These are phyloP conservation scores for Zoroaster sp. DNA, from an alignment of 53 echinoderm and acorn worm genomes.

Conservation along the genomic window DNA sequence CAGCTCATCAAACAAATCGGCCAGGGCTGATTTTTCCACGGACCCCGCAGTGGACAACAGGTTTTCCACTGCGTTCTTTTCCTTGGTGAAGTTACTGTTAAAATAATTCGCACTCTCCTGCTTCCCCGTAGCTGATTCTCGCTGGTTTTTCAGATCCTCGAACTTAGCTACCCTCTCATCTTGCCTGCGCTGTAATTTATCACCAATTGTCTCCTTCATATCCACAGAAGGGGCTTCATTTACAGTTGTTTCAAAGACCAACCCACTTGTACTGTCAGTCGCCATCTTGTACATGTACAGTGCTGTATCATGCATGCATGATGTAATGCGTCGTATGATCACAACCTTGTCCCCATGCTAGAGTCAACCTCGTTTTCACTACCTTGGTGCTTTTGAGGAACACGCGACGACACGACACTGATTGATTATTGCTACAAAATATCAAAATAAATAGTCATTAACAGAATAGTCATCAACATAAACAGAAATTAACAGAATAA, in stretches of 20 bases:
- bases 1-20: constrained; percentile 65
- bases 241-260: not conserved
- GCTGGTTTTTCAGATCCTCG: constrained; percentile 67
- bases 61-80: constrained; percentile 62
- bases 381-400: too few species aligned
- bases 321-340: too few species aligned
- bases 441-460: too few species aligned
- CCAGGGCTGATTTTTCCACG: constrained; percentile 55
- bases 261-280: not conserved
- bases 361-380: too few species aligned
- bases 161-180: constrained; percentile 83
- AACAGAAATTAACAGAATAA: too few species aligned
- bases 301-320: too few species aligned
- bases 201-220: constrained; percentile 67
- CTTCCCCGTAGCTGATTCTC: constrained; percentile 69
- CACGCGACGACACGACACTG: too few species aligned
- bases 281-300: too few species aligned
- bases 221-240: constrained; percentile 19
- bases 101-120: constrained; percentile 78
- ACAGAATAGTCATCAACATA: too few species aligned
- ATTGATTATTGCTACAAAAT: too few species aligned
- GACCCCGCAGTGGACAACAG: constrained; percentile 21
- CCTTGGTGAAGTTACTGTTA: constrained; percentile 67
- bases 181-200: constrained; percentile 72
- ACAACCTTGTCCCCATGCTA: too few species aligned